phyloP scores from a whole-genome alignment of 2,797 vertebrate genomes.

The Echiichthys vipera region DNA sequence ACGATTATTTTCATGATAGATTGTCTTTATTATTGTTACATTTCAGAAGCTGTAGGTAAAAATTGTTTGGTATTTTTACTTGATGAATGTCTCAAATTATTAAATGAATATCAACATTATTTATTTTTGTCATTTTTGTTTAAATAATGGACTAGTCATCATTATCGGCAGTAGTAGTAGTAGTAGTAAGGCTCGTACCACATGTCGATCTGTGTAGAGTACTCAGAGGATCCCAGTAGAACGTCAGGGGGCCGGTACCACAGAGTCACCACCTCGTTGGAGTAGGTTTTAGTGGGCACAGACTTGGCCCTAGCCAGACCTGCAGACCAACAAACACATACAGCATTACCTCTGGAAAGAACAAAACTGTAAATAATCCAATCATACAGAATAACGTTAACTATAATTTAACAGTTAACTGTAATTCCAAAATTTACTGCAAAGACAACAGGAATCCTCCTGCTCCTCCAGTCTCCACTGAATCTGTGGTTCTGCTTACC shows the following conservation, averaged over 20 bases:
- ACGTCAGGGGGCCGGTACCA: slow-evolving; percentile 98
- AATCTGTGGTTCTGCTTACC: slow-evolving; percentile 63
- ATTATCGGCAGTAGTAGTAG: background rate
- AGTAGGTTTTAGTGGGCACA: slow-evolving; percentile 96
- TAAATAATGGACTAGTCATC: background rate
- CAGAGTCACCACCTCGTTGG: slow-evolving; percentile 96
- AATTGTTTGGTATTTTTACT: background rate
- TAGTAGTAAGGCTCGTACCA: slow-evolving; percentile 81
- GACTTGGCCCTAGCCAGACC: slow-evolving; percentile 91
- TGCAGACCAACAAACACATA: slow-evolving; percentile 37
- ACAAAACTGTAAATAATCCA: background rate
- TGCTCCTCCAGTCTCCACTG: background rate
- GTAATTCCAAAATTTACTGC: background rate
- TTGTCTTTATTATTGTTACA: background rate
- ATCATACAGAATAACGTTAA: too few relatives aligned
- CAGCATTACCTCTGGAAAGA: background rate
- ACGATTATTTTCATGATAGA: background rate
- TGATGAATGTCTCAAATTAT: background rate
- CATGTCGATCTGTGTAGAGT: slow-evolving; percentile 98
- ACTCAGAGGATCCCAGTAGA: slow-evolving; percentile 94
- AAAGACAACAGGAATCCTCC: background rate
- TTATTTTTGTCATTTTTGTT: fast-evolving
- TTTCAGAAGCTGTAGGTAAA: background rate
- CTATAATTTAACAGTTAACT: too few relatives aligned
- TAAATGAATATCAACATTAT: background rate